Evolutionary conservation across 2,888 invertebrate species (phyloP).

Genomic region (Hydraecia micacea): DNA sequence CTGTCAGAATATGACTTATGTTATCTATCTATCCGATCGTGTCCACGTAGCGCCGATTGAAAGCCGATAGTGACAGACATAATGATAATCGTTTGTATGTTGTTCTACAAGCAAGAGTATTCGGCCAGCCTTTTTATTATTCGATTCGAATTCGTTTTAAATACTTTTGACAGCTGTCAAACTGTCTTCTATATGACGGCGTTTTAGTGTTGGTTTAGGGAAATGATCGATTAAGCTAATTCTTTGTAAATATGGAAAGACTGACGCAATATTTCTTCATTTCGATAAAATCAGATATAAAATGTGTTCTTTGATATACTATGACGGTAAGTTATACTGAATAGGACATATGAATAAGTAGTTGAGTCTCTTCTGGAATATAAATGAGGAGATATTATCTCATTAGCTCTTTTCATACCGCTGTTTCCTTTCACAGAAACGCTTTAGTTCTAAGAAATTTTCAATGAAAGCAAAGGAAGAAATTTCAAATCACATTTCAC

Average conservation of each 20-base stretch:
- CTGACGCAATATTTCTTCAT: not conserved
- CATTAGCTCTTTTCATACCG: not conserved
- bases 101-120: slow-evolving; percentile 26
- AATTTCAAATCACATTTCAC: not conserved
- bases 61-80: slow-evolving; percentile 25
- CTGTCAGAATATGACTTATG: slow-evolving; percentile 39
- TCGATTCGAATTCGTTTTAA: slow-evolving; percentile 13
- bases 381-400: not conserved
- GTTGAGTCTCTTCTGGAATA: not conserved
- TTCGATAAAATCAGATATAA: not conserved
- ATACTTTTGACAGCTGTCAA: slow-evolving; percentile 33
- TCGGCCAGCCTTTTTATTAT: slow-evolving; percentile 19
- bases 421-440: not conserved
- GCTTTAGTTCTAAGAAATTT: not conserved
- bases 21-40: slow-evolving; percentile 35
- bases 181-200: not conserved
- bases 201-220: not conserved
- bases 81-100: slow-evolving; percentile 32
- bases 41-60: slow-evolving; percentile 35
- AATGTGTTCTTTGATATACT: not conserved
- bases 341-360: not conserved
- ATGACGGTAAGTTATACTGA: not conserved
- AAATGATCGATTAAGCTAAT: not conserved
- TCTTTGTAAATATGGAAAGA: not conserved
- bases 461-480: not conserved